Evolutionary conservation across 2,113 vertebrate genomes (phyloP).

Genomic region (Megaleporinus macrocephalus): DNA sequence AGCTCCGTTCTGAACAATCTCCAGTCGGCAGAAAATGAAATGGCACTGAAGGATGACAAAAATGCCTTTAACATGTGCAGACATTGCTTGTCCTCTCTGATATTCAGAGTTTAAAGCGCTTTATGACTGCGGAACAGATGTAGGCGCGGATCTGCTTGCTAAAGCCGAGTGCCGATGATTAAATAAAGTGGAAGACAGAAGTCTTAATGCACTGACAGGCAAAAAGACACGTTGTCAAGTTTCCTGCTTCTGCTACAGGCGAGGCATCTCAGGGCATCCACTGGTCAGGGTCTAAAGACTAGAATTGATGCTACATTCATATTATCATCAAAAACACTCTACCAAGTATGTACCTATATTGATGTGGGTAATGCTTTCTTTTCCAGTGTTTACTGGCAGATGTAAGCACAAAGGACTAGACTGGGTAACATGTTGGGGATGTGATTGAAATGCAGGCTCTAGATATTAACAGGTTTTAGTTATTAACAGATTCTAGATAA

Average conservation of each 20-base stretch:
- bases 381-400: no score
- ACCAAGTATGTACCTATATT: no score
- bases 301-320: neutral
- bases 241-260: slow-evolving; percentile 54
- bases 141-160: neutral
- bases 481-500: no score
- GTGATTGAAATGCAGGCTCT: no score
- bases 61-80: neutral
- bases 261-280: slow-evolving; percentile 27
- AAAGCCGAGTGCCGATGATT: slow-evolving; percentile 17
- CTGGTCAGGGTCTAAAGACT: slow-evolving; percentile 46
- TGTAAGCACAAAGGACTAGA: no score
- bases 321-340: neutral
- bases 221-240: slow-evolving; percentile 15
- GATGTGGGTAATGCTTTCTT: no score
- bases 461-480: no score
- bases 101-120: slow-evolving; percentile 4
- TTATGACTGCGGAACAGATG: neutral
- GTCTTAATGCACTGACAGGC: slow-evolving; percentile 18
- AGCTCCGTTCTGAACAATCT: neutral
- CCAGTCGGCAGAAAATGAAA: slow-evolving; percentile 7
- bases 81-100: neutral
- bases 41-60: neutral
- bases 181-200: slow-evolving; percentile 30
- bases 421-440: no score